Base-by-base conservation (phyloP, 2,113 vertebrate species). In the Tautogolabrus adspersus region DNA sequence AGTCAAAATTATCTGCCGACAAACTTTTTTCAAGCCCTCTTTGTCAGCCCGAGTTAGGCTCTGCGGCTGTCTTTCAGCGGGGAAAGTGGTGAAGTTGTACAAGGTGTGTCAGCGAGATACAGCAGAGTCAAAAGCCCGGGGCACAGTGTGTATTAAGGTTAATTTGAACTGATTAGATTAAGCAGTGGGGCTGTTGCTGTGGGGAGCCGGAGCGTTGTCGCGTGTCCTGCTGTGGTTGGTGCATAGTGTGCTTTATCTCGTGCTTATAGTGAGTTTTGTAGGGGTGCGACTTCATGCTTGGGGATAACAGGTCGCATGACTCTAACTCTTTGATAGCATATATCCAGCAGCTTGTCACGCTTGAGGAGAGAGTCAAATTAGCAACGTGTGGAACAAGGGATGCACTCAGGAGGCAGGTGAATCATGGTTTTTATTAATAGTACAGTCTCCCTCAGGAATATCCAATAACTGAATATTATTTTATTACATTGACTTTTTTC, bases 81-180 rank as follows among this genome's bases (percentile, higher is more conserved):
- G 83, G 78, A 85, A 70, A 3, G 68, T 4, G 52, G 77, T 59
- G 71, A 85, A 82, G 64, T 87, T 61, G 74, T 88, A 84, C 90
- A 91, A 93, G 91, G 90, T 92, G 92, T 89, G 88, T 90, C 87
- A 87, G 84, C 4, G 38, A 88, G 88, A 88, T 88, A 85, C 56
- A 82, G 81, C 65, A 18, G 66, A 83, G 84, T 83, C 86, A 87
- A 89, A 90, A 89, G 86, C 92, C 90, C 1, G 44, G 60, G 87
- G 87, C 84, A 26, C 64, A 54, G 68, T 54, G 54, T 87, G 87
- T 79, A 92, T 93, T 92, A 88, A 91, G 89, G 88, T 91, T 94
- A 94, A 94, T 94, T 90, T 88, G 76, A 94, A 89, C 75, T 94
- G 93, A 93, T 93, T 91, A 90, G 90, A 90, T 90, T 90, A 91